Evolutionary conservation across 2,113 vertebrate genomes (phyloP).

Genomic region (Grammomys dolichurus): DNA sequence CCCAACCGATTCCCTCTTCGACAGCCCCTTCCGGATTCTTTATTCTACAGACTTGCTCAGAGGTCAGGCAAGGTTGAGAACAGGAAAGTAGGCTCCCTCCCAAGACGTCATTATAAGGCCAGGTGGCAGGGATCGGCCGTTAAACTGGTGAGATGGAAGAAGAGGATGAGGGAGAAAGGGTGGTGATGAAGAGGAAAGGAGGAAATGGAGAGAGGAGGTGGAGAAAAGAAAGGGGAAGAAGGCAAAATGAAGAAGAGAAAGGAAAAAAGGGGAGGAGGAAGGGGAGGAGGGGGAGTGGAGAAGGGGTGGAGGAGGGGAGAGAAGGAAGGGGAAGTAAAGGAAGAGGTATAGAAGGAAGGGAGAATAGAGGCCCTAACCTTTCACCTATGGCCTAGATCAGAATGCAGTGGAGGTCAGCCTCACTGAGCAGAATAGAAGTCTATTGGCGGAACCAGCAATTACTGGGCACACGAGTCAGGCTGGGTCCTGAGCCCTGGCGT

Average conservation of each 20-base stretch:
- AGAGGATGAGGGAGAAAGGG: background rate
- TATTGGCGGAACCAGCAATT: background rate
- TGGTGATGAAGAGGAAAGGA: background rate
- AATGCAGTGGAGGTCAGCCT: background rate
- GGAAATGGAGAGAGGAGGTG: background rate
- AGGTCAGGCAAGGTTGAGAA: background rate
- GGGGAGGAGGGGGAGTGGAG: background rate
- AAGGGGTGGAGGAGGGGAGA: background rate
- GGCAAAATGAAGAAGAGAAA: background rate
- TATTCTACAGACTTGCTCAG: constrained; percentile 5
- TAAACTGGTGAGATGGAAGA: background rate
- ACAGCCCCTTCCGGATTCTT: background rate
- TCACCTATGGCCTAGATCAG: background rate
- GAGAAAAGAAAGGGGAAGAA: background rate
- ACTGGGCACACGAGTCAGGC: background rate
- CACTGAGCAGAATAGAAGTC: background rate
- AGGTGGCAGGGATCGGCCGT: background rate
- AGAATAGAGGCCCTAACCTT: background rate
- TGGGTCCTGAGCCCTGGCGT: background rate
- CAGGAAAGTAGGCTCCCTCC: background rate
- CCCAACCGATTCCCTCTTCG: background rate
- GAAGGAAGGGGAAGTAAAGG: background rate
- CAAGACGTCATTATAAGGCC: background rate
- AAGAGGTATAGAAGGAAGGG: background rate
- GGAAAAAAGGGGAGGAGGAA: background rate